phyloP scores from a whole-genome alignment of 2,797 vertebrate genomes.

The Otus scops region DNA sequence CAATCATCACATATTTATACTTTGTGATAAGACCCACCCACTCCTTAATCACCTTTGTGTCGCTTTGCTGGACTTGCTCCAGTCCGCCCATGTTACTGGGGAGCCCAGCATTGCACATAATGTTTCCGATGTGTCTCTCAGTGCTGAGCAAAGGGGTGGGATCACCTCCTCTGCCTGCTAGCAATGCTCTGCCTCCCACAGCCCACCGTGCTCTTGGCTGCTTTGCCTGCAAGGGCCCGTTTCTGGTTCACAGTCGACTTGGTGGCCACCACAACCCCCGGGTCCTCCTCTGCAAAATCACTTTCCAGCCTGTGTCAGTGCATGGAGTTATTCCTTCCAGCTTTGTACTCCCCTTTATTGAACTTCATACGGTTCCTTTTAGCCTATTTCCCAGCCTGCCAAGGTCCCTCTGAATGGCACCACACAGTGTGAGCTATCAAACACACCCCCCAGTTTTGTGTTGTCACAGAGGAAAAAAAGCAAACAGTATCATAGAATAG shows the following conservation, averaged over 20 bases:
- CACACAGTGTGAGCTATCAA: neutral
- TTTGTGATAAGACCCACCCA: neutral
- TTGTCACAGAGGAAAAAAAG: neutral
- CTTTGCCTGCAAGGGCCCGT: fast-evolving
- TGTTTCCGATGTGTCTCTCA: neutral
- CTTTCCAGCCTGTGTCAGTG: neutral
- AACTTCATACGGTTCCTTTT: neutral
- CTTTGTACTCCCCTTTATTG: neutral
- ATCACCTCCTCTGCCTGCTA: neutral
- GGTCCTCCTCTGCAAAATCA: neutral
- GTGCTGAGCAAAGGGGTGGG: neutral
- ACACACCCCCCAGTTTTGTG: neutral
- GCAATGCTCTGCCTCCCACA: neutral
- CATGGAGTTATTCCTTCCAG: neutral
- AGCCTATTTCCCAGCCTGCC: neutral
- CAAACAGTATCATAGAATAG: neutral
- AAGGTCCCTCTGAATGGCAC: neutral
- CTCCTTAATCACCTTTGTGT: neutral
- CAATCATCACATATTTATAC: neutral
- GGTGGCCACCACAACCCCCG: neutral
- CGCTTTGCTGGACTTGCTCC: neutral
- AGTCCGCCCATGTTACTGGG: neutral
- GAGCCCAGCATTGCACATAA: neutral
- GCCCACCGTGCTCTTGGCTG: neutral
- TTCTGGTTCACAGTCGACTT: neutral